Base-by-base conservation (phyloP, 2,113 vertebrate genomes). In the Scortum barcoo region DNA sequence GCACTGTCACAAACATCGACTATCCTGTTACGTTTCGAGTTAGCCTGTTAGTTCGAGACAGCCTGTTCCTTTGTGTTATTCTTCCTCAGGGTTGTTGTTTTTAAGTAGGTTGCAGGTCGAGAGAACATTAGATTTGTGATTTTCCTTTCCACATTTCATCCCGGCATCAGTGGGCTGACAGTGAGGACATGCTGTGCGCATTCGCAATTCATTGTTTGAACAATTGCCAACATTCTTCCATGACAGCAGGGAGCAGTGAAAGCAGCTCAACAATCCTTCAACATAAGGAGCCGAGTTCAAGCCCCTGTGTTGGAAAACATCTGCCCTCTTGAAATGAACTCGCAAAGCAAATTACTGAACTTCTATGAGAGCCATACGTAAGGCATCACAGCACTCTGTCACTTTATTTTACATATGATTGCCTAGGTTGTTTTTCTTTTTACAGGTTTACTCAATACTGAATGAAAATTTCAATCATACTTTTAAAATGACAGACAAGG, bases 171-270 rank as follows among this genome's bases (percentile, higher is more conserved):
- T 53, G 11, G 11, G 33, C 51, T 67, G 53, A 79, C 30, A 76
- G 30, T 26, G 53, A 75, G 42, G 40, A 77, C 56, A 78, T 38
- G 28, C 81, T 76, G 81, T 65, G 63, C 76, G 61, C 78, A 65
- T 58, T 6, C 24, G 24, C 70, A 78, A 73, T 3, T 79, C 65
- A 67, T 38, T 2, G 44, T 76, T 73, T 86, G 85, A 80, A 72
- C 48, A 74, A 51, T 33, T 74, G 71, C 78, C 83, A 86, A 57
- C 60, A 84, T 85, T 87, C 75, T 57, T 78, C 48, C 13, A 0
- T 66, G 72, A 38, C 74, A 76, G 80, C 71, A 76, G 30, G 9
- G 75, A 60, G 20, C 22, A 2, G n/a, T n/a, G 5, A 74, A 72
- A 75, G 26, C 17, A 60, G 26, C 60, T 77, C 51, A 83, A 80